Evolutionary conservation across 2,113 vertebrate genomes (phyloP).

Genomic region (Turnix velox): DNA sequence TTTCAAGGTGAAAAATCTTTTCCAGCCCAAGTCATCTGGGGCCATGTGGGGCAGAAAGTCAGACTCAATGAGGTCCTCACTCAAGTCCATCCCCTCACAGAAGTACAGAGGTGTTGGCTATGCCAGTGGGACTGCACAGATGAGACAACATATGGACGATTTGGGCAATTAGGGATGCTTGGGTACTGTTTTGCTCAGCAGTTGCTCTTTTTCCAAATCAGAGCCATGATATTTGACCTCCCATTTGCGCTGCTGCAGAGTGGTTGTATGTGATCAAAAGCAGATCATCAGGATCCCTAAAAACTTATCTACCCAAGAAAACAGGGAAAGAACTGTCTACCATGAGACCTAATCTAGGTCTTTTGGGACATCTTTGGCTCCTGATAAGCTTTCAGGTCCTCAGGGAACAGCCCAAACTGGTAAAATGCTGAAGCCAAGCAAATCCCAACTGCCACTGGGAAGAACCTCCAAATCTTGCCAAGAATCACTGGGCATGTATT

Average conservation of each 20-base stretch:
- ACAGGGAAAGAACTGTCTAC: not conserved
- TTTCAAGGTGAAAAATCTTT: not conserved
- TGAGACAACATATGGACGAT: not conserved
- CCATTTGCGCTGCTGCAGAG: not conserved
- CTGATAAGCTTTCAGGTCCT: not conserved
- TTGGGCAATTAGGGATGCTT: not conserved
- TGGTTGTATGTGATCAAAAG: not conserved
- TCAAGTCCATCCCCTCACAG: not conserved
- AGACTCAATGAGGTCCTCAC: accelerated
- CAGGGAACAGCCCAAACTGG: not conserved
- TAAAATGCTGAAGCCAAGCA: not conserved
- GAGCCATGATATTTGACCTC: not conserved
- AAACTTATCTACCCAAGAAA: not conserved
- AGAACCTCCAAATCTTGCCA: not conserved
- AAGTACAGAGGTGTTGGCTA: not conserved
- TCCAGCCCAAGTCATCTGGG: not conserved
- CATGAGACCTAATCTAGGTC: not conserved
- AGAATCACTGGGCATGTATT: not conserved
- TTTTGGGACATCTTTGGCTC: not conserved
- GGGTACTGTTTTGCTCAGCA: not conserved
- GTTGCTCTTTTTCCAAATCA: not conserved
- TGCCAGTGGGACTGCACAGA: not conserved
- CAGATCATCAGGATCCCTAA: not conserved
- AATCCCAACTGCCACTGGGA: not conserved
- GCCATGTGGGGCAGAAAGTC: not conserved